A percentile compares a stretch with the other conserved stretches of the same genome.
Evolutionary conservation across 2,888 invertebrate species (phyloP).

Genomic region (Xylota segnis): DNA sequence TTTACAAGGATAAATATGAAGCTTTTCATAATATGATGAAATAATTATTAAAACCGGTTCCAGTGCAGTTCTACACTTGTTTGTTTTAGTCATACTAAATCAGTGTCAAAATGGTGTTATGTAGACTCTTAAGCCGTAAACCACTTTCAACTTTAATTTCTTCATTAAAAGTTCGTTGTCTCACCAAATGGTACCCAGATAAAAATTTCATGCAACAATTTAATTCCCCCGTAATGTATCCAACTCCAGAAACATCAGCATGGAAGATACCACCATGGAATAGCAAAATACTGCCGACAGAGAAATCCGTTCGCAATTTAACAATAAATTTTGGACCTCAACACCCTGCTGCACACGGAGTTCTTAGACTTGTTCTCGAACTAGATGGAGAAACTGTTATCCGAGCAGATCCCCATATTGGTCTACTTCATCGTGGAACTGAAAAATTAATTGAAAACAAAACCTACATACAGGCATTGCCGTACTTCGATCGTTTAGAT

Average conservation of each 20-base stretch:
- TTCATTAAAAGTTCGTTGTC: not conserved
- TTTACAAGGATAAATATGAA: not conserved
- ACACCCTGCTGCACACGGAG: slow-evolving; percentile 96
- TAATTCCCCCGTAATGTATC: slow-evolving; percentile 86
- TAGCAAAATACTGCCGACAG: slow-evolving; percentile 84
- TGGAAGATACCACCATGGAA: slow-evolving; percentile 82
- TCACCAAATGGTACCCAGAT: slow-evolving; percentile 87
- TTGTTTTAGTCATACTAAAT: not conserved
- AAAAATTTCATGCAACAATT: slow-evolving; percentile 86
- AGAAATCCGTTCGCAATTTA: slow-evolving; percentile 87
- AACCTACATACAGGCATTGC: slow-evolving; percentile 93
- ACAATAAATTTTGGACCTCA: slow-evolving; percentile 93
- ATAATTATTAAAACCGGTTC: not conserved
- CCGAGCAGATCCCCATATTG: slow-evolving; percentile 94
- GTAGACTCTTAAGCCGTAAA: not conserved
- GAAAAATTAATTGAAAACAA: slow-evolving; percentile 96
- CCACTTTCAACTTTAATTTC: not conserved
- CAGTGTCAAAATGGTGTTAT: not conserved
- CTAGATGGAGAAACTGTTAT: slow-evolving; percentile 92
- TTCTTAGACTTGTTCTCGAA: slow-evolving; percentile 90
- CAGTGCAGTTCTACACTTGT: not conserved
- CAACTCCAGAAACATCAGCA: slow-evolving; percentile 83
- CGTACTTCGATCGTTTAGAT: slow-evolving; percentile 94
- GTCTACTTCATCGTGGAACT: slow-evolving; percentile 94
- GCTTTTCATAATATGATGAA: not conserved